phyloP scores from a whole-genome alignment of 2,797 vertebrate genomes.

The Hipposideros larvatus region DNA sequence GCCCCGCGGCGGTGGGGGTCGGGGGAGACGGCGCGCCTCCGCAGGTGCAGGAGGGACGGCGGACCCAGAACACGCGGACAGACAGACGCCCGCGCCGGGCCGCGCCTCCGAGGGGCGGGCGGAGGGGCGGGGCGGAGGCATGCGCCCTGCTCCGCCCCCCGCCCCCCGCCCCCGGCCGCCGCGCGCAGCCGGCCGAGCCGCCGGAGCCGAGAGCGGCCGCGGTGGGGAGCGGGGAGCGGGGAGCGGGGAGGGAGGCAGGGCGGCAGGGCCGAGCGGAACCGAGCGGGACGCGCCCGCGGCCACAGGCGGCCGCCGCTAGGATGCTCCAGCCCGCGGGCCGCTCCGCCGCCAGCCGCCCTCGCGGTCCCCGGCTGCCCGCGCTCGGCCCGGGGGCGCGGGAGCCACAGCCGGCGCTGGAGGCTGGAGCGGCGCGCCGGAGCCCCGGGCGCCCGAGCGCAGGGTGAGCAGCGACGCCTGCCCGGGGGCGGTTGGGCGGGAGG shows the following conservation, averaged over 20 bases:
- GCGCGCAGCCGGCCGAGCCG: slow-evolving; percentile 55
- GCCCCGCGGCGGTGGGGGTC: not conserved
- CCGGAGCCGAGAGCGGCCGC: slow-evolving; percentile 38
- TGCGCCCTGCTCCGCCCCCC: slow-evolving; percentile 76
- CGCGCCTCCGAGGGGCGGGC: not conserved
- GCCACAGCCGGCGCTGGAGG: slow-evolving; percentile 41
- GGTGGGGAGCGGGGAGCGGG: too few relatives aligned
- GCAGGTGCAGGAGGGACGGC: not conserved
- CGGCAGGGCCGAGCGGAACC: not conserved
- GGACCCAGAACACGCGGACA: not conserved
- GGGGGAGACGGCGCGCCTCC: not conserved
- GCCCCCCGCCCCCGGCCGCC: slow-evolving; percentile 75
- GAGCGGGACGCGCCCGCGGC: not conserved
- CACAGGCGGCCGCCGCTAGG: slow-evolving; percentile 41
- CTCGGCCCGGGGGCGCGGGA: slow-evolving; percentile 23
- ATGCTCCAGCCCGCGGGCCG: too few relatives aligned
- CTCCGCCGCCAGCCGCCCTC: too few relatives aligned
- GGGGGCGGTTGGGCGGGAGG: not conserved
- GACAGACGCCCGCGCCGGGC: not conserved
- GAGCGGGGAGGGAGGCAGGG: not conserved
- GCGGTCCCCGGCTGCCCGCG: too few relatives aligned
- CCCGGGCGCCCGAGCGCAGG: slow-evolving; percentile 28
- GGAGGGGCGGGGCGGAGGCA: not conserved
- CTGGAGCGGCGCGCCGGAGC: slow-evolving; percentile 59
- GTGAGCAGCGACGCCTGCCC: slow-evolving; percentile 72